Evolutionary conservation across 1,140 invertebrate genomes (phyloP), one percentile per base, ranked within the genome.

Genomic region (Pseudomyrmex concolor): DNA sequence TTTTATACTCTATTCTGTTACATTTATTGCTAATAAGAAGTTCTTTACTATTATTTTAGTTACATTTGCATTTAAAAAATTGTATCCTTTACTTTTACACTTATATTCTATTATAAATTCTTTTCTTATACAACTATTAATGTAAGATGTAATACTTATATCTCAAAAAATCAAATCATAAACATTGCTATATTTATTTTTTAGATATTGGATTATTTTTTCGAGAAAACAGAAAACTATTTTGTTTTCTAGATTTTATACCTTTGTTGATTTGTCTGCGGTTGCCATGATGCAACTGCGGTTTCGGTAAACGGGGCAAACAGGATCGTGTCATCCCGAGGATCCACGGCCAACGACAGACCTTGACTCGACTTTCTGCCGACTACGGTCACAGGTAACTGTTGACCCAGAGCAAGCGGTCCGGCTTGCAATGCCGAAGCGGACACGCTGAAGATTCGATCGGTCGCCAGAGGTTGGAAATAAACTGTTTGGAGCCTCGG

Each of bases 321-420:
- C 59, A 96, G 94, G 22, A 98, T 95, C 9, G 95, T 96, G 60
- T 97, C 96, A 80, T 97, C 96, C 1, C 93, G 93, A 1, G 96
- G 95, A 84, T 97, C 96, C 0, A 97, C 94, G 0, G 96, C 95
- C 12, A 98, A 85, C 1, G 96, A 96, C 1, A 97, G 95, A 17
- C 97, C 97, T 92, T 97, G 97, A 2, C 97, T 97, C 0, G 97
- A 97, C 92, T 98, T 98, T 83, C 95, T 96, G 0, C 97, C 97
- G 1, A 97, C 96, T 50, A 97, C 92, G 54, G 95, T 95, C 0
- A 97, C 96, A 0, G 97, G 96, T 59, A 97, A 90, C 82, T 96
- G 95, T 80, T 96, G 94, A n/a, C 95, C 96, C 81, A 96, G 95
- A 1, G 95, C 94, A 2, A 95, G 95, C 0, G 97, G 97, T 12